Conservation (phyloP, 2,113 vertebrate genomes). For the Elephantulus edwardii region DNA sequence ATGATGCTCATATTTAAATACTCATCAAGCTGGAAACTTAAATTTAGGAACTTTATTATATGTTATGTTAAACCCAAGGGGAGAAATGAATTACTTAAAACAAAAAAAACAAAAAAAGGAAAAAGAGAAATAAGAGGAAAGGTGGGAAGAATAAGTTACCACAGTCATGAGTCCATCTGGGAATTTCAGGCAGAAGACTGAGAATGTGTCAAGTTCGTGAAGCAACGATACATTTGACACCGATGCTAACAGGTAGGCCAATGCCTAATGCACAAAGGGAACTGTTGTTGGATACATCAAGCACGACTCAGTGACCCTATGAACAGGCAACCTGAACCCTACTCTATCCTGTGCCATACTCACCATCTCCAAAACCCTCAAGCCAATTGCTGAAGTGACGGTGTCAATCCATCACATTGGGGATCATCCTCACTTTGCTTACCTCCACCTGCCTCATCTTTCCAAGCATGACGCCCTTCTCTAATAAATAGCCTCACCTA, state of each 20-base stretch:
- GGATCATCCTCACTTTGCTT: too few species aligned
- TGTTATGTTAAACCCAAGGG: background rate
- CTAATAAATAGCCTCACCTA: too few species aligned
- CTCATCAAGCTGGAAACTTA: background rate
- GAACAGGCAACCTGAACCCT: too few species aligned
- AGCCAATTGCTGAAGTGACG: too few species aligned
- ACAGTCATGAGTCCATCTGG: background rate
- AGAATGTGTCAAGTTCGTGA: background rate
- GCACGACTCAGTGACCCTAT: too few species aligned
- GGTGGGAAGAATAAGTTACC: background rate
- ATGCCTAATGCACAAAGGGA: accelerated
- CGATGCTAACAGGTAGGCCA: background rate
- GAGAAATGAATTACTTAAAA: background rate
- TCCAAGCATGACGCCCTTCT: too few species aligned
- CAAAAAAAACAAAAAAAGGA: background rate
- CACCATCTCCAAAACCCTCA: too few species aligned
- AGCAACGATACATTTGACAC: background rate
- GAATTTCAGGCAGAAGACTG: background rate
- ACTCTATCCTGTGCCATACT: too few species aligned
- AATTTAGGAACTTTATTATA: too few species aligned
- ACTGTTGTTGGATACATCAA: too few species aligned
- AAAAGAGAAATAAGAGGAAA: background rate
- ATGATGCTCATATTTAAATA: background rate
- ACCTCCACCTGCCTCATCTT: too few species aligned
- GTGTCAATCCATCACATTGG: too few species aligned